A percentile compares a stretch with the other conserved stretches of the same genome.
Evolutionary conservation across 2,797 vertebrate species (phyloP).

Genomic region (Thripadectes ignobilis): DNA sequence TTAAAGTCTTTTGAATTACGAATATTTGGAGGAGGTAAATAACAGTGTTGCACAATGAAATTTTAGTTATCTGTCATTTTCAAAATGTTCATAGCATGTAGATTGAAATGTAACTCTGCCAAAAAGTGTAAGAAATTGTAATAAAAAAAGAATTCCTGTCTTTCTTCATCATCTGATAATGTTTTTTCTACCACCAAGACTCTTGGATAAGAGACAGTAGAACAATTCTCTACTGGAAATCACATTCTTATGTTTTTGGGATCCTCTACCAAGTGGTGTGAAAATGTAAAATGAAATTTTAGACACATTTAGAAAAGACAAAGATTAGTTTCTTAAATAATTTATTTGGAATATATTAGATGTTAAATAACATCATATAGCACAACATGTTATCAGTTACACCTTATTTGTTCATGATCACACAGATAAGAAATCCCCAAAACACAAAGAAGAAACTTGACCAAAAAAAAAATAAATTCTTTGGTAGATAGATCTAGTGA

Average conservation of each 20-base stretch:
- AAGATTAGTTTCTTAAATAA: conserved; percentile 65
- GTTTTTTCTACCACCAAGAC: background rate
- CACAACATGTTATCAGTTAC: background rate
- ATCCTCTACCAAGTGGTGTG: background rate
- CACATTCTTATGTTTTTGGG: background rate
- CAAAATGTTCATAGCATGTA: background rate
- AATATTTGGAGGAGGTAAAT: background rate
- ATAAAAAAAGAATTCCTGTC: background rate
- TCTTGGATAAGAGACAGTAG: background rate
- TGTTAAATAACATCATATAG: conserved; percentile 58
- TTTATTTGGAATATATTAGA: conserved; percentile 80
- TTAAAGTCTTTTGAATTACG: background rate
- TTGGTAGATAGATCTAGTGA: conserved; percentile 73
- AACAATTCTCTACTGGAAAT: background rate
- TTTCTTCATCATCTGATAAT: background rate
- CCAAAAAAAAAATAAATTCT: conserved; percentile 67
- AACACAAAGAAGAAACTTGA: conserved; percentile 6
- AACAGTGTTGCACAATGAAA: background rate
- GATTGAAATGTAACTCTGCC: background rate
- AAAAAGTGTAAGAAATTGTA: background rate
- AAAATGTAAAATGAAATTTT: background rate
- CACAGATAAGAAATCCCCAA: conserved; percentile 50
- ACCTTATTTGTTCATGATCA: background rate
- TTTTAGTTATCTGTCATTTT: background rate
- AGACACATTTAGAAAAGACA: background rate